Evolutionary conservation across 1,140 invertebrate genomes (phyloP).

Genomic region (Prorops nasuta): DNA sequence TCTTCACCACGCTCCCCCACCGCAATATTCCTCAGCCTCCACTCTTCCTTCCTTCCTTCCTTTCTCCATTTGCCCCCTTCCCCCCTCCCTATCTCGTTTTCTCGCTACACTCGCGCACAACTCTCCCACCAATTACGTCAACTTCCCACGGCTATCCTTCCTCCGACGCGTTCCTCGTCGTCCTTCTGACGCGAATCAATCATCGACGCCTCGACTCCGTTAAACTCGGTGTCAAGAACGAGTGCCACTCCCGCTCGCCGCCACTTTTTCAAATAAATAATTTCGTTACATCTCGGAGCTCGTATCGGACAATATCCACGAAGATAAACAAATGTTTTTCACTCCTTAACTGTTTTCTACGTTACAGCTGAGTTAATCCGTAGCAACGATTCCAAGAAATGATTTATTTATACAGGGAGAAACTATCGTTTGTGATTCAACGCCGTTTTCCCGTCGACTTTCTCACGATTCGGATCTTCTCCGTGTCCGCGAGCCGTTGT

Average conservation of each 20-base stretch:
- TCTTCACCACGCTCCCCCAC: too few species aligned
- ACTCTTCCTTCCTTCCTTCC: conserved; percentile 3
- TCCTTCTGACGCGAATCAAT: too few species aligned
- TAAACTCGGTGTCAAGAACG: too few species aligned
- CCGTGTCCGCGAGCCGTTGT: conserved; percentile 20
- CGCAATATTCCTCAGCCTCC: background rate
- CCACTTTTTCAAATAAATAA: background rate
- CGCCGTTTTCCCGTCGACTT: conserved; percentile 23
- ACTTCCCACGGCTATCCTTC: conserved; percentile 12
- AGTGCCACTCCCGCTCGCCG: too few species aligned
- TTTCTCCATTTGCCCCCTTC: conserved; percentile 8
- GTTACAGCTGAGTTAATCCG: background rate
- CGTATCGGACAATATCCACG: too few species aligned
- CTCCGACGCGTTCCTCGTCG: too few species aligned
- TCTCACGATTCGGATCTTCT: conserved; percentile 36
- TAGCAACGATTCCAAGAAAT: conserved; percentile 13
- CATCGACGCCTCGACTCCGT: too few species aligned
- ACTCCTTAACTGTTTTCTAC: too few species aligned
- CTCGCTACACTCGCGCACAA: background rate
- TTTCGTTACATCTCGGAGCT: background rate
- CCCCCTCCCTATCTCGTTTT: background rate
- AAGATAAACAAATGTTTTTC: too few species aligned
- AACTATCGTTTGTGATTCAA: conserved; percentile 6
- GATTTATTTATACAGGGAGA: conserved; percentile 13
- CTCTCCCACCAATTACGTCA: background rate